Evolutionary conservation across 2,797 vertebrate genomes (phyloP), one percentile per base, ranked within the genome.

Genomic region (Tenualosa ilisha): DNA sequence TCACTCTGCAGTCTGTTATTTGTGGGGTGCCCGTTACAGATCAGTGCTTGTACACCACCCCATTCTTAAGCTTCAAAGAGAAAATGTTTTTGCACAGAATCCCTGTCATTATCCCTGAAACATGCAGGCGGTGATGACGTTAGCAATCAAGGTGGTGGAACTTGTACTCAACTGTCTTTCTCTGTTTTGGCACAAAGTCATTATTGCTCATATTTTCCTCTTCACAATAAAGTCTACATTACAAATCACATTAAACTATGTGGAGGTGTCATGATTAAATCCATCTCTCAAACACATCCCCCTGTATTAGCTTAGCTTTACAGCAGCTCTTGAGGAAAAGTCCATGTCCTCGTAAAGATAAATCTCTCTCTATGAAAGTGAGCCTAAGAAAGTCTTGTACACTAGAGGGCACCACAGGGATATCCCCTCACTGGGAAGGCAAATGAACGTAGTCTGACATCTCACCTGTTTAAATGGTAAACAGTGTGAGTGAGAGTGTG

Each of bases 1-100:
- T 56, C 72, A 79, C 37, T 46, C 17, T 79, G 54, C 72, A 72
- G 63, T 22, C 54, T 56, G 54, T 56, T 56, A 56, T 56, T 56
- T 56, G 72, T 79, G 20, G 40, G 72, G 40, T 8, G 40, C 17
- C 40, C 37, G 46, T 22, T 46, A 79, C 37, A 79, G 4, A 43
- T 20, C 17, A 79, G 40, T 79, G 17, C 9, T 46, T 4, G 37
- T 17, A 79, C 40, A 22, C 20, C 17, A 20, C 20, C 40, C 37
- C 37, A 79, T 79, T 6, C 8, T 22, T 79, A 43, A 6, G 37
- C 40, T 20, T 75, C 17, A 20, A 22, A 5, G 40, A 37, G 13
- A 43, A 8, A 79, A 20, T 8, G 7, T 22, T 43, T 6, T 79
- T 43, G 40, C 37, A 2, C 40, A 22, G 37, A 46, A 11, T 46